Conservation (phyloP, 1,140 invertebrate species). For the Brachionus manjavacas region DNA sequence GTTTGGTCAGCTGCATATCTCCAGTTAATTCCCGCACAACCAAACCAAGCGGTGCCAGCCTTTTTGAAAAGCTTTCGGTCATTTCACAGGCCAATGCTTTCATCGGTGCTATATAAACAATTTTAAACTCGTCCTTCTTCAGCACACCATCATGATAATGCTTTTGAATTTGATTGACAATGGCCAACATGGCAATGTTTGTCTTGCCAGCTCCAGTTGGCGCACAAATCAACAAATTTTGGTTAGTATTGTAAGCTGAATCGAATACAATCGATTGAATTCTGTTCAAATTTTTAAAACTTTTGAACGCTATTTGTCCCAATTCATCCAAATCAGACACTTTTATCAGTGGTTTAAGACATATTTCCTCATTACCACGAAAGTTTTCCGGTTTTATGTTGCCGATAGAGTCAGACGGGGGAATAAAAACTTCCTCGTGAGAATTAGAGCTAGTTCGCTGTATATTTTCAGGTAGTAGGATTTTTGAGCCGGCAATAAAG, state of each 20-base stretch:
- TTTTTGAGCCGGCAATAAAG: constrained; percentile 70
- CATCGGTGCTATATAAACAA: constrained; percentile 98
- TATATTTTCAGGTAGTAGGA: constrained; percentile 73
- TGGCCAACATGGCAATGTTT: constrained; percentile 88
- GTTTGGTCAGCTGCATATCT: constrained; percentile 92
- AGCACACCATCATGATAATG: constrained; percentile 69
- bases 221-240: constrained; percentile 74
- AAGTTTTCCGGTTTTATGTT: constrained; percentile 49
- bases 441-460: constrained; percentile 64
- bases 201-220: constrained; percentile 70
- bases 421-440: constrained; percentile 82
- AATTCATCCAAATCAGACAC: constrained; percentile 47
- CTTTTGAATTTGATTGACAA: constrained; percentile 81
- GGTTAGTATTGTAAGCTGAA: constrained; percentile 88
- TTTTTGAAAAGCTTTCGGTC: constrained; percentile 84
- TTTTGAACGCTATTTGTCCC: constrained; percentile 65
- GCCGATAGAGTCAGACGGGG: constrained; percentile 73
- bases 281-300: constrained; percentile 77
- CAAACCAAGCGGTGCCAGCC: constrained; percentile 72
- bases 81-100: constrained; percentile 97
- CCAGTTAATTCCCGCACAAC: constrained; percentile 87
- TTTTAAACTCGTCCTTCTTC: constrained; percentile 89
- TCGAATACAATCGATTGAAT: constrained; percentile 94
- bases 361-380: constrained; percentile 23
- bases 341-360: neutral